phyloP scores from a whole-genome alignment of 2,797 vertebrate genomes.

The Numenius phaeopus region DNA sequence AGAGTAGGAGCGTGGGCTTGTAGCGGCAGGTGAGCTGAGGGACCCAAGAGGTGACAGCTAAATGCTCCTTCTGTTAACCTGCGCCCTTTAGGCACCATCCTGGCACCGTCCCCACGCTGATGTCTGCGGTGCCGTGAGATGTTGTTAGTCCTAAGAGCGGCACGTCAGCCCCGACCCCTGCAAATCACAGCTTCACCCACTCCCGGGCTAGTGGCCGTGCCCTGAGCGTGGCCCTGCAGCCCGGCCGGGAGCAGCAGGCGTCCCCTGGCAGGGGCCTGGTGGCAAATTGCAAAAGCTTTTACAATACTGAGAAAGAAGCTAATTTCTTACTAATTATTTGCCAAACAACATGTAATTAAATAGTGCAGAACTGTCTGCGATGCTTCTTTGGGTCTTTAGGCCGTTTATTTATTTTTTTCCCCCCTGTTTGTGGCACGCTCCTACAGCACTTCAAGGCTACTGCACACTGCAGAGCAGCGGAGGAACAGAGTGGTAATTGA shows the following conservation, averaged over 20 bases:
- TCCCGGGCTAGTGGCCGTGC: not conserved
- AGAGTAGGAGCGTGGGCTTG: not conserved
- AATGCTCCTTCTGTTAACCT: not conserved
- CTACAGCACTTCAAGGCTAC: slow-evolving; percentile 19
- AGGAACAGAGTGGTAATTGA: slow-evolving; percentile 59
- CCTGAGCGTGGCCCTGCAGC: not conserved
- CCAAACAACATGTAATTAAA: slow-evolving; percentile 13
- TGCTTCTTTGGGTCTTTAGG: not conserved
- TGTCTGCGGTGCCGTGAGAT: accelerated
- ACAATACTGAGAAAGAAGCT: not conserved
- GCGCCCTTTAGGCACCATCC: not conserved
- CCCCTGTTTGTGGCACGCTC: not conserved
- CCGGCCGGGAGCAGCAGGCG: not conserved
- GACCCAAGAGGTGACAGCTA: not conserved
- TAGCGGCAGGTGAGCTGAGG: not conserved
- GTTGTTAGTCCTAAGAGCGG: not conserved
- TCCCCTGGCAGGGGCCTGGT: not conserved
- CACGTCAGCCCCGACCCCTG: not conserved
- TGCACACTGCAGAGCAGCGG: slow-evolving; percentile 12
- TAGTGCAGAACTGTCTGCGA: not conserved
- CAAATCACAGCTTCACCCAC: not conserved
- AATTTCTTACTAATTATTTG: not conserved
- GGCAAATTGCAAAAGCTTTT: not conserved
- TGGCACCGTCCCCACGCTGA: accelerated
- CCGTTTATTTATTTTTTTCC: not conserved